These are phyloP conservation scores for Sarcophaga caerulescens DNA, from an alignment of 2,888 invertebrate species.

Conservation along the genomic window DNA sequence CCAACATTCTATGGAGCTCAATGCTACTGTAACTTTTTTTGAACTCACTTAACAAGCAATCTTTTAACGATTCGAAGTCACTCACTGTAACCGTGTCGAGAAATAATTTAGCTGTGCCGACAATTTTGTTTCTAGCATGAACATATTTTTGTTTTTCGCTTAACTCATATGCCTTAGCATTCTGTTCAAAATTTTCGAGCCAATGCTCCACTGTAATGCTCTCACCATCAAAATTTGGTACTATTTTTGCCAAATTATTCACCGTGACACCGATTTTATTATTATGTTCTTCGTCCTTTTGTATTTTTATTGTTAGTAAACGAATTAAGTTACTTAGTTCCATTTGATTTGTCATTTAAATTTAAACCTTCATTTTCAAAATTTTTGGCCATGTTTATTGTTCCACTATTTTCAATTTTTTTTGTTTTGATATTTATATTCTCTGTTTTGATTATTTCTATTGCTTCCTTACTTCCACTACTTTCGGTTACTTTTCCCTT, in stretches of 20 bases:
- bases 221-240: constrained; percentile 46
- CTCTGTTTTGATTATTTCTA: too few species aligned
- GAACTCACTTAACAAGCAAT: constrained; percentile 5
- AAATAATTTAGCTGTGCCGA: background rate
- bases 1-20: background rate
- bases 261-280: background rate
- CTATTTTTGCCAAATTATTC: constrained; percentile 31
- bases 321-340: too few species aligned
- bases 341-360: too few species aligned
- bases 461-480: too few species aligned
- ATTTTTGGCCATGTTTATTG: too few species aligned
- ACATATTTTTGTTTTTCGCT: too few species aligned
- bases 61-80: background rate
- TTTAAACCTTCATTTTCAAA: too few species aligned
- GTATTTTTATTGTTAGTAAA: too few species aligned
- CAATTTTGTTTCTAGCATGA: background rate
- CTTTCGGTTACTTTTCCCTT: too few species aligned
- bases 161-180: constrained; percentile 27
- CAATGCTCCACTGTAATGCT: constrained; percentile 36
- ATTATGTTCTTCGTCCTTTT: too few species aligned
- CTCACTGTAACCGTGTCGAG: background rate
- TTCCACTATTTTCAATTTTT: too few species aligned
- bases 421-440: too few species aligned
- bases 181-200: constrained; percentile 45
- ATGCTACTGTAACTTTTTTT: background rate